Conservation (phyloP, 2,888 invertebrate species). For the Lysandra bellargus region DNA sequence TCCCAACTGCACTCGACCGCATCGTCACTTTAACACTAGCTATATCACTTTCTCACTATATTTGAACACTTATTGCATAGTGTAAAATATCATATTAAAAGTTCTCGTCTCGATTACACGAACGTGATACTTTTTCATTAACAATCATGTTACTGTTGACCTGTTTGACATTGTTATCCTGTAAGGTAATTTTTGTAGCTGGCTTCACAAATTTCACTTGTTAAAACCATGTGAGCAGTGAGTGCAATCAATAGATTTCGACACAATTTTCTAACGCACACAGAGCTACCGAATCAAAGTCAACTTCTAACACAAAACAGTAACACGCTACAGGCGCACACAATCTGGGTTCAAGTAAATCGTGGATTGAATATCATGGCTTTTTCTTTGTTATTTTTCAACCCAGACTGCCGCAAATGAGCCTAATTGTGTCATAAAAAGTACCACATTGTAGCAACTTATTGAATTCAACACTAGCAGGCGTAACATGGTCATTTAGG, state of each 20-base stretch:
- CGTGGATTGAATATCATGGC: neutral
- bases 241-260: neutral
- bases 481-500: neutral
- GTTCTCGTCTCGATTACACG: neutral
- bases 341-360: neutral
- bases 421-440: neutral
- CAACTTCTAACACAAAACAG: neutral
- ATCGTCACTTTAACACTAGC: constrained; percentile 30
- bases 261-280: neutral
- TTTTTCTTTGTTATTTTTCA: neutral
- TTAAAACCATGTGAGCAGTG: neutral
- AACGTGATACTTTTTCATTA: neutral
- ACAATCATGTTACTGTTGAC: neutral
- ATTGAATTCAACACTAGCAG: neutral
- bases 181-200: neutral
- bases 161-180: neutral
- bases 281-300: neutral
- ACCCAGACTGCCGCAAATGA: neutral
- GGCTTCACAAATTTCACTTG: neutral
- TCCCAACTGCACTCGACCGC: constrained; percentile 18
- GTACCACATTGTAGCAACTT: constrained; percentile 10
- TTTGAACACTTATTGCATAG: constrained; percentile 30
- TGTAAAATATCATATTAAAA: constrained; percentile 26
- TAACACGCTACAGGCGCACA: neutral
- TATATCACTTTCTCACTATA: constrained; percentile 31